Conservation (phyloP, 35 echinoderm and acorn worm genomes). For the Strongylocentrotus purpuratus region DNA sequence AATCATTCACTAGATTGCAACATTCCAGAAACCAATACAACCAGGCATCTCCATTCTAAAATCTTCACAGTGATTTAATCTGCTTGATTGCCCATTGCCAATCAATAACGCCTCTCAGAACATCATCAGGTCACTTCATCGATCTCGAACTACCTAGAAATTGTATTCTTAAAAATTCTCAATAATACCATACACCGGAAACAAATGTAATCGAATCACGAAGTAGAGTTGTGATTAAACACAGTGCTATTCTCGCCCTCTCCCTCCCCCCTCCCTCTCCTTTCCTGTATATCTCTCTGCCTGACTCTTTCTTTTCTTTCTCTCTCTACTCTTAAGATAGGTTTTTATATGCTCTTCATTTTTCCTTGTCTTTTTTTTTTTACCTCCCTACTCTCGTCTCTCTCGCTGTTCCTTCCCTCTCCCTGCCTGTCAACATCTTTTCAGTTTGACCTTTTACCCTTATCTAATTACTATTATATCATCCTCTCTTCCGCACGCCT, state of each 20-base stretch:
- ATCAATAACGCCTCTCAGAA: not conserved
- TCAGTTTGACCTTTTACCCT: not conserved
- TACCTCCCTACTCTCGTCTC: no score
- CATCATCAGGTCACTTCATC: not conserved
- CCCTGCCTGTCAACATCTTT: not conserved
- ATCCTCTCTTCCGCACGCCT: not conserved
- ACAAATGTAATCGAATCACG: not conserved
- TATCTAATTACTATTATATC: not conserved
- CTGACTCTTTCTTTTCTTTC: no score
- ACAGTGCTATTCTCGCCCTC: not conserved
- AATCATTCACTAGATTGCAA: not conserved
- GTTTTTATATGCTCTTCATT: no score
- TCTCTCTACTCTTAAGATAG: no score
- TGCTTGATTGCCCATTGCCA: conserved; percentile 1
- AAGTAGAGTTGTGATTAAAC: not conserved
- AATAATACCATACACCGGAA: not conserved
- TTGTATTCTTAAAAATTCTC: not conserved
- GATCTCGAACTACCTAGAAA: not conserved
- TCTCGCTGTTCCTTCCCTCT: not conserved
- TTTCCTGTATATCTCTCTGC: no score
- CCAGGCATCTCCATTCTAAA: not conserved
- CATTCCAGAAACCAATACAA: not conserved
- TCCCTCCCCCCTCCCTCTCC: not conserved
- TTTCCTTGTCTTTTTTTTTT: no score
- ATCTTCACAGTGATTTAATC: not conserved